A percentile compares a stretch with the other conserved stretches of the same genome.
phyloP scores from a whole-genome alignment of 2,113 vertebrate species.

The Corythaixoides concolor region DNA sequence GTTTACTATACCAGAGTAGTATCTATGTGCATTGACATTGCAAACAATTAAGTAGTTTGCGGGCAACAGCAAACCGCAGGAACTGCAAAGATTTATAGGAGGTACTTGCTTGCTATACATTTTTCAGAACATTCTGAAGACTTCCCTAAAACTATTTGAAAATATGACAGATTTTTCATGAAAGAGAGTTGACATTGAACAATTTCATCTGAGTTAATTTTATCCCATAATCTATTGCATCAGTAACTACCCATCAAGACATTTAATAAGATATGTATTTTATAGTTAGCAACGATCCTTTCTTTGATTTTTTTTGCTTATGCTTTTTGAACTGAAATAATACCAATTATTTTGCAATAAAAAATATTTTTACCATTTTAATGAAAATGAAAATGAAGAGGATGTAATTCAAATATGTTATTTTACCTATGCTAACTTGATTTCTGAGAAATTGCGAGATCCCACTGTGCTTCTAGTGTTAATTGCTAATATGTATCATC shows the following conservation, averaged over 20 bases:
- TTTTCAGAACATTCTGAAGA: neutral
- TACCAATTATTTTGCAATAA: neutral
- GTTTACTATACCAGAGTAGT: neutral
- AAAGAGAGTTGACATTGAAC: neutral
- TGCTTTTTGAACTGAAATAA: neutral
- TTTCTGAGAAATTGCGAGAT: neutral
- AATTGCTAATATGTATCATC: neutral
- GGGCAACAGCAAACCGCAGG: too few species aligned
- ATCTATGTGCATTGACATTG: neutral
- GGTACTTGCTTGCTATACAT: neutral
- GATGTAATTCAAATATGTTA: neutral
- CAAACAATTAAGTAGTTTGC: neutral
- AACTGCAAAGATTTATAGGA: neutral
- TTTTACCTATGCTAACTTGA: neutral
- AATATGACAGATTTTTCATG: neutral
- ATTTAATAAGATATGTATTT: neutral
- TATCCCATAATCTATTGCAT: slow-evolving; percentile 10
- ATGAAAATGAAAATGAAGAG: neutral
- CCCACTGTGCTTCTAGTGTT: neutral
- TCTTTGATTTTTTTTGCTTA: neutral
- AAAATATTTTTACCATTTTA: neutral
- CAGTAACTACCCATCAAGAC: neutral
- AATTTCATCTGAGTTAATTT: slow-evolving; percentile 15
- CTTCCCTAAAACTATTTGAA: neutral
- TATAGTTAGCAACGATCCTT: neutral